Base-by-base conservation (phyloP, 2,113 vertebrate species). In the Cygnus buccinator region DNA sequence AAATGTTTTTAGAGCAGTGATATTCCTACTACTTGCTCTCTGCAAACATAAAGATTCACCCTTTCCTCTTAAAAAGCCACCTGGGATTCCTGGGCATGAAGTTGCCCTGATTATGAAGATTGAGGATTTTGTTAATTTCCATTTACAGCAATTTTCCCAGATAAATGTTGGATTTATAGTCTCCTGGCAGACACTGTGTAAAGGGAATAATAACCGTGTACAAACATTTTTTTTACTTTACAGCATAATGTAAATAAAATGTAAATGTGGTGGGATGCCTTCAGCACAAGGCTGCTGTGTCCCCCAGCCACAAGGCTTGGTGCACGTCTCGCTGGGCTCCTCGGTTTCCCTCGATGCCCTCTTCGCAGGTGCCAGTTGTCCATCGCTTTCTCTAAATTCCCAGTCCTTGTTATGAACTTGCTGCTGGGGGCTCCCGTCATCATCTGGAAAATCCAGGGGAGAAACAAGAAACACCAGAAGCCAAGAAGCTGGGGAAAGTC, bases 341-440 rank as follows among this genome's bases (percentile, higher is more conserved):
- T 15, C 14, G 5, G 20, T 6, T 23, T 21, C 78, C 70, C 46
- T 72, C 6, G 2, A 4, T 22, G 13, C 55, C 10, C 31, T 35
- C 44, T 33, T 19, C 1, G 3, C 52, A 39, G 83, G 10, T 6
- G 4, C 1, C 2, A 3, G 3, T 57, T 26, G 0, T 85, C 81
- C 88, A 59, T 82, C 71, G 13, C n/a, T 68, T 86, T 0, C 26
- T 18, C 41, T 23, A 57, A 95, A 90, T 76, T 52, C 65, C 57
- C 13, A 75, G 67, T 43, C 58, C 41, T 59, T 75, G 50, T 62
- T 55, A 59, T 2, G 12, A 31, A 59, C 70, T 55, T 20, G 16
- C 71, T 93, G 52, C 71, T 82, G 46, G 26, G 72, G 35, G 68
- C 2, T 55, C 59, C 84, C 18, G 7, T 29, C 2, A 5, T 20